phyloP scores from a whole-genome alignment of 2,797 vertebrate genomes.

The Anabacerthia variegaticeps region DNA sequence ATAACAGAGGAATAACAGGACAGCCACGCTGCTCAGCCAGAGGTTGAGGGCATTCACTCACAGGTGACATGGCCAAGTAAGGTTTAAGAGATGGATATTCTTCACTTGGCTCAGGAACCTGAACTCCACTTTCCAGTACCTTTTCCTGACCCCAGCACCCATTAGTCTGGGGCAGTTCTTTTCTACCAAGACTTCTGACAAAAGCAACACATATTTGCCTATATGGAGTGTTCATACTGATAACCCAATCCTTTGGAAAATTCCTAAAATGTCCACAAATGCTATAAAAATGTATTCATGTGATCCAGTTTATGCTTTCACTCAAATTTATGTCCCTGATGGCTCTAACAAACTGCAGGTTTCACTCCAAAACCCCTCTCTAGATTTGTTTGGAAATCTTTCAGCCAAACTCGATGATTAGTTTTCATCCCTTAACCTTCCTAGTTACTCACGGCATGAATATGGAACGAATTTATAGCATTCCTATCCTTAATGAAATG shows the following conservation, averaged over 20 bases:
- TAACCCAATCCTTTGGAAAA: neutral
- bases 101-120: neutral
- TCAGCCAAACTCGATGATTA: neutral
- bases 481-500: constrained; percentile 33
- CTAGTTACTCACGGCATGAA: neutral
- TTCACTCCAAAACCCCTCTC: constrained; percentile 12
- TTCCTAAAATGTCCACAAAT: neutral
- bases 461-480: constrained; percentile 27
- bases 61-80: neutral
- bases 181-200: neutral
- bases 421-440: constrained; percentile 32
- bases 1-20: neutral
- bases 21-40: neutral
- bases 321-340: constrained; percentile 8
- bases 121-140: neutral
- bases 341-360: constrained; percentile 28
- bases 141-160: neutral
- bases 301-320: constrained; percentile 2
- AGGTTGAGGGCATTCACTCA: neutral
- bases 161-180: neutral
- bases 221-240: neutral
- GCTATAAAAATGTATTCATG: neutral
- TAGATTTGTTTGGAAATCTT: constrained; percentile 18
- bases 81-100: neutral
- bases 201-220: neutral